These are phyloP conservation scores for Toxostoma redivivum DNA, from an alignment of 2,113 vertebrate species.

Conservation along the genomic window DNA sequence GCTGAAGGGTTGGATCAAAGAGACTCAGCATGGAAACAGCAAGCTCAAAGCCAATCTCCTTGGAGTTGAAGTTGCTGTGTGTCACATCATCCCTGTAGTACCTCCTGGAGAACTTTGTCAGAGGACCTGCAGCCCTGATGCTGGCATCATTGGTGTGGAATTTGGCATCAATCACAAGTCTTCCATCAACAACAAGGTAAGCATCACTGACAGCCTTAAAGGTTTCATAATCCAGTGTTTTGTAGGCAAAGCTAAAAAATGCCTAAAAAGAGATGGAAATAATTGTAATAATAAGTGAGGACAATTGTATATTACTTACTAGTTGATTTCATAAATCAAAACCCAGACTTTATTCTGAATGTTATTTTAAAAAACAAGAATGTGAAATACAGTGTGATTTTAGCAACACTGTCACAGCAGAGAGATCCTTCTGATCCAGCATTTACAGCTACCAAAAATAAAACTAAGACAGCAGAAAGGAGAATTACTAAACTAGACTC, in stretches of 20 bases:
- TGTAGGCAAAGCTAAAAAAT: slow-evolving; percentile 84
- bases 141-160: slow-evolving; percentile 82
- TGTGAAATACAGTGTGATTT: not conserved
- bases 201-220: slow-evolving; percentile 82
- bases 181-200: slow-evolving; percentile 85
- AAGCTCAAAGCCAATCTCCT: slow-evolving; percentile 86
- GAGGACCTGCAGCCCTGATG: slow-evolving; percentile 85
- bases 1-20: slow-evolving; percentile 79
- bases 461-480: not conserved
- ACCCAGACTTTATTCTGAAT: not conserved
- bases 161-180: slow-evolving; percentile 79
- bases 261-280: slow-evolving; percentile 66
- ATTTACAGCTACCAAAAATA: not conserved
- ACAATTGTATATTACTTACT: not conserved
- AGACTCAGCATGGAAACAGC: slow-evolving; percentile 78
- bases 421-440: not conserved
- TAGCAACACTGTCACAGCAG: not conserved
- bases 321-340: not conserved
- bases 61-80: slow-evolving; percentile 83
- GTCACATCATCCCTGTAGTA: slow-evolving; percentile 80
- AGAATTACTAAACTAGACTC: not conserved
- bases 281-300: too few relatives aligned
- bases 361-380: not conserved
- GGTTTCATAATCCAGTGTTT: slow-evolving; percentile 78
- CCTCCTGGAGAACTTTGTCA: slow-evolving; percentile 86